These are phyloP conservation scores for Phainopepla nitens DNA, from an alignment of 2,113 vertebrate genomes.

Conservation along the genomic window DNA sequence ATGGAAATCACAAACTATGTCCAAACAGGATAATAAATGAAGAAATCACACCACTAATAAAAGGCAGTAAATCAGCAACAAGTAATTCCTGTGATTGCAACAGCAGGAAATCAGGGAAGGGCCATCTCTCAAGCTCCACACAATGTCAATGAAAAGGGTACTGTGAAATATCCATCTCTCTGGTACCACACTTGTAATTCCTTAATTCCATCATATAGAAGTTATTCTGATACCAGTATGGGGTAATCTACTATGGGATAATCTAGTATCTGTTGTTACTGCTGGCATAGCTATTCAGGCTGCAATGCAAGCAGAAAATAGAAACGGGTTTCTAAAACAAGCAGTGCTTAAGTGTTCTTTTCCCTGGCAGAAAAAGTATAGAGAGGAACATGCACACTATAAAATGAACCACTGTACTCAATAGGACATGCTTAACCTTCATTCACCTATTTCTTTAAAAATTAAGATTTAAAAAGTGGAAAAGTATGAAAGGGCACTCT, in stretches of 20 bases:
- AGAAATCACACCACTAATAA: not conserved
- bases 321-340: conserved; percentile 21
- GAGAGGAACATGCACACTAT: not conserved
- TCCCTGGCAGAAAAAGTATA: not conserved
- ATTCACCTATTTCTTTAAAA: not conserved
- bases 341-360: not conserved
- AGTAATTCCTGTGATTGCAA: not conserved
- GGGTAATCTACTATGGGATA: not conserved
- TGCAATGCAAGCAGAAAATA: conserved; percentile 4
- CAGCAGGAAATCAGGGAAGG: not conserved
- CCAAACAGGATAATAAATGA: not conserved
- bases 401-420: not conserved
- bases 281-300: not conserved
- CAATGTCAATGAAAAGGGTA: not conserved
- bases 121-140: not conserved
- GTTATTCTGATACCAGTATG: not conserved
- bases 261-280: not conserved
- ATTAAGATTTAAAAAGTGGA: not conserved
- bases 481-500: not conserved
- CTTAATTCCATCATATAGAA: not conserved
- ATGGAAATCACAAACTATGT: not conserved
- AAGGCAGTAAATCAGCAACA: not conserved
- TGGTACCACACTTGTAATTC: not conserved
- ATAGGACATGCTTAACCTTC: not conserved
- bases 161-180: not conserved